Conservation (phyloP, 2,113 vertebrate genomes). For the Grus americana region DNA sequence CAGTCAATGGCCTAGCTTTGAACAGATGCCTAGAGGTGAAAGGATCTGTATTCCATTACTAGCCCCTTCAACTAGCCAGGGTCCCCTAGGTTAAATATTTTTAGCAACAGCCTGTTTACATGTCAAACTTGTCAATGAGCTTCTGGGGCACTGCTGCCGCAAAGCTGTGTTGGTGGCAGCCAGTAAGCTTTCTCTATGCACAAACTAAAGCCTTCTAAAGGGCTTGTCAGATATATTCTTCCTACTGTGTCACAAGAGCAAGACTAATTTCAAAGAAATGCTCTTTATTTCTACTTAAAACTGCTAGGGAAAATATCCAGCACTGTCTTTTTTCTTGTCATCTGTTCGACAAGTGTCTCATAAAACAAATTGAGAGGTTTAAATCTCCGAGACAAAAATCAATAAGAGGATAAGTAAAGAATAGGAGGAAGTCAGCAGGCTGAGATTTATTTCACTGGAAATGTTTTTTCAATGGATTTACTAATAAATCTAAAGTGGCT, state of each 20-base stretch:
- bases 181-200: not conserved
- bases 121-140: constrained; percentile 62
- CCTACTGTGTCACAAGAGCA: constrained; percentile 36
- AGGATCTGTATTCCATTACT: constrained; percentile 61
- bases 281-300: constrained; percentile 68
- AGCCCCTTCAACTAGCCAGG: constrained; percentile 32
- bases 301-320: constrained; percentile 57
- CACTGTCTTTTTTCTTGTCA: constrained; percentile 51
- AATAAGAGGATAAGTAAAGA: constrained; percentile 71
- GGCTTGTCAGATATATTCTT: constrained; percentile 49
- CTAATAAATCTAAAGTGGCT: constrained; percentile 69
- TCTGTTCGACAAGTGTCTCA: constrained; percentile 61
- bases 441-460: constrained; percentile 76
- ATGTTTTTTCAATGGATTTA: constrained; percentile 71
- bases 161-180: constrained; percentile 35
- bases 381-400: constrained; percentile 72
- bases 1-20: not conserved
- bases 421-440: constrained; percentile 66
- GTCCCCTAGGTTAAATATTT: constrained; percentile 66
- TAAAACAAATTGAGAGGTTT: constrained; percentile 74
- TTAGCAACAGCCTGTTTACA: constrained; percentile 69
- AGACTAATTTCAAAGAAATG: constrained; percentile 65
- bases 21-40: constrained; percentile 61
- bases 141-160: constrained; percentile 43
- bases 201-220: constrained; percentile 37